Conservation (phyloP, 2,797 vertebrate species). For the Lepus oiostolus region DNA sequence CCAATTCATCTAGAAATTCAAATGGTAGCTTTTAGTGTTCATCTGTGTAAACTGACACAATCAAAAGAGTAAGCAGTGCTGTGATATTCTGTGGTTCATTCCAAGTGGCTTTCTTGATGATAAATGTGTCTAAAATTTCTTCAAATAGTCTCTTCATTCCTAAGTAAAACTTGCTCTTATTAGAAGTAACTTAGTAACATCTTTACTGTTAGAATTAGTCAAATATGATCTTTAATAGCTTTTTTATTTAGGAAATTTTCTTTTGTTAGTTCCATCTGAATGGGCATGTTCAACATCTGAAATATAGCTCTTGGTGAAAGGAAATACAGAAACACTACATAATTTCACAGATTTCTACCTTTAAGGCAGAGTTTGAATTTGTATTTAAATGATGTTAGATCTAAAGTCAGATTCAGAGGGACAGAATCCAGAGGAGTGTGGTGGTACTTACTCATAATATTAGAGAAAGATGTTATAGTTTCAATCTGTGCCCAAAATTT, state of each 20-base stretch:
- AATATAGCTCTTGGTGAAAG: constrained; percentile 6
- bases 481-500: no score
- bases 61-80: neutral
- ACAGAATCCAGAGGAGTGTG: constrained; percentile 9
- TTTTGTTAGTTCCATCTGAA: neutral
- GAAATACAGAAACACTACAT: neutral
- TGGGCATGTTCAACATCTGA: neutral
- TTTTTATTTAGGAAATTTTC: constrained; percentile 25
- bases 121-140: constrained; percentile 37
- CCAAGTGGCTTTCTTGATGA: constrained; percentile 37
- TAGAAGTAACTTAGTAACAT: constrained; percentile 48
- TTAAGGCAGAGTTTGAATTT: neutral
- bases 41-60: constrained; percentile 22
- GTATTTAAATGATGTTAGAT: neutral
- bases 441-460: neutral
- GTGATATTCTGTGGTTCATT: neutral
- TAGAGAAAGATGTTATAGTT: neutral
- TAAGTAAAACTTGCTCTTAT: constrained; percentile 21
- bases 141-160: constrained; percentile 19
- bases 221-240: constrained; percentile 15
- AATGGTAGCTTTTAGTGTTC: constrained; percentile 67
- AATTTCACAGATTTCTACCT: neutral
- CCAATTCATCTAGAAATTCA: constrained; percentile 63
- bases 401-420: constrained; percentile 20
- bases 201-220: constrained; percentile 39